Conservation (phyloP, 2,888 invertebrate genomes). For the Stenchaetothrips biformis region DNA sequence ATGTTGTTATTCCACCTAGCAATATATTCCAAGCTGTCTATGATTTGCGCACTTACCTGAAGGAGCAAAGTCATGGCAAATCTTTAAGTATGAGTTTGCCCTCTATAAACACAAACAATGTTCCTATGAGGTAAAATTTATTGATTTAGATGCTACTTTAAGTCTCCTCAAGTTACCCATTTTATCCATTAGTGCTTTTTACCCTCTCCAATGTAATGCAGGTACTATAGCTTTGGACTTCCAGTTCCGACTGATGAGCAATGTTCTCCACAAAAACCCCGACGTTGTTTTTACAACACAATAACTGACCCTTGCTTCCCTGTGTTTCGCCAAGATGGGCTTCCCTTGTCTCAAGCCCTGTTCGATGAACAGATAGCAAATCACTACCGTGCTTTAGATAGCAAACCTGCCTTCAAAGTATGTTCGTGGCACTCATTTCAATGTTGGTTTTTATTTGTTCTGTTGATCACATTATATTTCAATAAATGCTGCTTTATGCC, state of each 20-base stretch:
- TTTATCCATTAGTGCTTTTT: neutral
- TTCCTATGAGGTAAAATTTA: neutral
- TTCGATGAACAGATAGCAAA: slow-evolving; percentile 65
- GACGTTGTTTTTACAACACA: slow-evolving; percentile 54
- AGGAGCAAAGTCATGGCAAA: neutral
- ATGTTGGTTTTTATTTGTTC: neutral
- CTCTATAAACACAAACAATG: slow-evolving; percentile 2
- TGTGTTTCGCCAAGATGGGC: slow-evolving; percentile 67
- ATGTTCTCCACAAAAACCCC: neutral
- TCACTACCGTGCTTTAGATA: slow-evolving; percentile 55
- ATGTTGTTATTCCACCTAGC: neutral
- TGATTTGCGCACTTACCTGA: slow-evolving; percentile 1
- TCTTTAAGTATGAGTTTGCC: slow-evolving; percentile 4
- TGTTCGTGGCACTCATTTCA: neutral
- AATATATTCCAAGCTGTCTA: slow-evolving; percentile 15
- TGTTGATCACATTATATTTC: too few species aligned
- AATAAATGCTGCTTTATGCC: neutral
- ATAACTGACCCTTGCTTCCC: slow-evolving; percentile 76
- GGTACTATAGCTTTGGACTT: slow-evolving; percentile 51
- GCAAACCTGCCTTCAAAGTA: slow-evolving; percentile 38
- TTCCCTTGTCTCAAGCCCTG: slow-evolving; percentile 65
- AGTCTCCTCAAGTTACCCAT: neutral
- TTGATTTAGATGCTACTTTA: neutral
- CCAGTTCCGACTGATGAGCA: slow-evolving; percentile 35
- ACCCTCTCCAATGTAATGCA: slow-evolving; percentile 46